These are phyloP conservation scores for Sminthurides aquaticus DNA, from an alignment of 2,888 invertebrate species.

Conservation along the genomic window DNA sequence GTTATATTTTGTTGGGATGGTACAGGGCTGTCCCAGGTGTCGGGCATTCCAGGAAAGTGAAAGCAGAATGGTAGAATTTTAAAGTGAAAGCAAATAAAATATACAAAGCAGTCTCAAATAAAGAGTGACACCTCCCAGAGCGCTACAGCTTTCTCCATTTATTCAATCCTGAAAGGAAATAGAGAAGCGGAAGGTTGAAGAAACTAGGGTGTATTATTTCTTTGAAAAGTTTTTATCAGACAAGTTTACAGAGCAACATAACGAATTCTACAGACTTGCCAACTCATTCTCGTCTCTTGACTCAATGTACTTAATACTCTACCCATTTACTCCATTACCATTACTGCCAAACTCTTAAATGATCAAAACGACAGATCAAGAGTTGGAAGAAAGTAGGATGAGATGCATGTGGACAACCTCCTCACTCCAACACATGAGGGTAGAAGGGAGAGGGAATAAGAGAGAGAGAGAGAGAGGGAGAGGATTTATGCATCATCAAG, in stretches of 20 bases:
- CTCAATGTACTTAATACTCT: no score
- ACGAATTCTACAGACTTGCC: no score
- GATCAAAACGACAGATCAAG: neutral
- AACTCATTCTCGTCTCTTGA: neutral
- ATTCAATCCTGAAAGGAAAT: neutral
- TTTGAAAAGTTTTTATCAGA: neutral
- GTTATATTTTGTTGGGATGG: no score
- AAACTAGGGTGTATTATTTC: neutral
- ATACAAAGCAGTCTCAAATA: no score
- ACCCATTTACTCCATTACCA: neutral
- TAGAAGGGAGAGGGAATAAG: no score
- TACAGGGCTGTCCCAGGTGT: no score
- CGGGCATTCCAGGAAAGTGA: no score
- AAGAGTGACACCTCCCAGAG: neutral
- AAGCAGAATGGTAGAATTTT: no score
- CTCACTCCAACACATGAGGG: no score
- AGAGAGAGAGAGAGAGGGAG: no score
- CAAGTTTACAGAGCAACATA: no score
- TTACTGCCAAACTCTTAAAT: neutral
- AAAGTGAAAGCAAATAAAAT: neutral
- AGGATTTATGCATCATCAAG: no score
- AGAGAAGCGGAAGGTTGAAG: neutral
- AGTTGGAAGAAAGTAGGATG: neutral
- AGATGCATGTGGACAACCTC: neutral
- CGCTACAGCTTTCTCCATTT: neutral